Evolutionary conservation across 2,113 vertebrate genomes (phyloP).

Genomic region (Pimephales promelas): DNA sequence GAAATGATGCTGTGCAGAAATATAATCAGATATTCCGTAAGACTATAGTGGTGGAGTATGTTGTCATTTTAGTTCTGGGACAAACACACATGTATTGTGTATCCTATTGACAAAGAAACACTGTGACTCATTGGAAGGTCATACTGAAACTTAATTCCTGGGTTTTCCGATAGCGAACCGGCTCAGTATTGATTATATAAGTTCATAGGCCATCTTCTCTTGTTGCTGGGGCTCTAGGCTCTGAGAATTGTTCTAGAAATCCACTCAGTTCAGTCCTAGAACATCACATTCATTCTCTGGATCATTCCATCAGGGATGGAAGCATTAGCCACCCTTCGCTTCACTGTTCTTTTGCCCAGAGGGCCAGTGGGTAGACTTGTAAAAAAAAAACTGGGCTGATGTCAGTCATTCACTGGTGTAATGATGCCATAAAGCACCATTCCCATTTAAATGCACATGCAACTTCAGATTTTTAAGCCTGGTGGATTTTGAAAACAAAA

Average conservation of each 20-base stretch:
- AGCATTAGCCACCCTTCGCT: background rate
- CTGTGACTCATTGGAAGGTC: background rate
- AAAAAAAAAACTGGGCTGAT: conserved; percentile 7
- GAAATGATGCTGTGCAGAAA: background rate
- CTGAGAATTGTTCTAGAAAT: conserved; percentile 12
- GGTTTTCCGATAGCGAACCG: background rate
- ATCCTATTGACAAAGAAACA: background rate
- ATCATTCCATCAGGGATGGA: conserved; percentile 23
- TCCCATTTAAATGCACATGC: background rate
- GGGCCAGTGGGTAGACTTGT: background rate
- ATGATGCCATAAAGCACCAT: background rate
- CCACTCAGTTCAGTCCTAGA: conserved; percentile 4
- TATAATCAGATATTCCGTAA: background rate
- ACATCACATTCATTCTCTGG: conserved; percentile 12
- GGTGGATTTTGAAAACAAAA: background rate
- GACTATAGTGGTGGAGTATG: background rate
- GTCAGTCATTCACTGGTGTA: conserved; percentile 12
- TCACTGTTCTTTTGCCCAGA: background rate
- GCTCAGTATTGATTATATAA: conserved; percentile 23
- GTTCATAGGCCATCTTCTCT: background rate
- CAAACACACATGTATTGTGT: conserved; percentile 4
- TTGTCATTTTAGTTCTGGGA: background rate
- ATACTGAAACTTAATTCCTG: conserved; percentile 8
- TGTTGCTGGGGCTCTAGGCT: background rate
- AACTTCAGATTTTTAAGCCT: background rate